Base-by-base conservation (phyloP, 2,888 invertebrate species). In the Podabrus alpinus region DNA sequence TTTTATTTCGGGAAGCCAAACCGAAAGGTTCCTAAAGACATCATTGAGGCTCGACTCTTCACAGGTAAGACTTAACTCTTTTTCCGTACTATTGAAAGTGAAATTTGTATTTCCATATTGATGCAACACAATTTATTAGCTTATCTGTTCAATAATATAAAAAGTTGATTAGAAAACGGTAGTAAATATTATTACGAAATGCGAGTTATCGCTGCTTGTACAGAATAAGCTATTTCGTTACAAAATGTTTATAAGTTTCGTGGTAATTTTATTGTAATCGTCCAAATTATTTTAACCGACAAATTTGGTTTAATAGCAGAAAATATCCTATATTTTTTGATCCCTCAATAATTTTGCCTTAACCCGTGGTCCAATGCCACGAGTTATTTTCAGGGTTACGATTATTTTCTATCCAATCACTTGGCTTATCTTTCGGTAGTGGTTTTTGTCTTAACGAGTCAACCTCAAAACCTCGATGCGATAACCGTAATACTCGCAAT, bases 1-100 rank as follows among this genome's bases (percentile, higher is more conserved):
- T 84, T 95, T 95, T 83, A 92, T 95, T 0, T 88, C 95, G 1
- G 91, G 90, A 0, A 92, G 92, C 13, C 89, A 91, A 69, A 95
- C 96, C 0, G 95, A 95, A 84, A 83, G 85, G 5, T 88, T 90
- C 10, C 83, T 95, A 72, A 92, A 90, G 83, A 89, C 89, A 73
- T 91, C 92, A 1, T 86, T 95, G 25, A 88, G 89, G 75, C 88
- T 94, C 68, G 90, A 91, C 19, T 87, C 90, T 4, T 86, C 87
- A 77, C 86, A 90, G 89, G 92, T 91, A 85, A 85, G 45, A 45
- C 45, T 45, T 7, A 1, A 45, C n/a, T 45, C 7, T n/a, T 13
- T 29, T 13, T n/a, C 29, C 13, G 29, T 13, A 29, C 3, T 29
- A n/a, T 45, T 45, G n/a, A 45, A 45, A 45, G 45, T 45, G 45